Percentiles rank a stretch among this genome's conserved stretches.
These are phyloP conservation scores for Cataglyphis altisquamis DNA, from an alignment of 2,888 invertebrate genomes.

Conservation along the genomic window DNA sequence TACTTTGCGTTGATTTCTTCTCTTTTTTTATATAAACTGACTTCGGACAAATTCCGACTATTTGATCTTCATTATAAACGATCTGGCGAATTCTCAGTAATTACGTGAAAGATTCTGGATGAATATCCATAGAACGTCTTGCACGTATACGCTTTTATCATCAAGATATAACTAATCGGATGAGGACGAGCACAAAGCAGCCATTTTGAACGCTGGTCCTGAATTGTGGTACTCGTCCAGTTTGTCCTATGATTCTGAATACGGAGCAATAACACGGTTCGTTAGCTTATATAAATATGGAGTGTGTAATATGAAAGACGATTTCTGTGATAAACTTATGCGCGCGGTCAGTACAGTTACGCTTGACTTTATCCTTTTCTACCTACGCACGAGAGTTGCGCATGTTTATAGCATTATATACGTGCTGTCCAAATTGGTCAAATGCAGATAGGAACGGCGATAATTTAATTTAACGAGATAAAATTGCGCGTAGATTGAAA, in stretches of 20 bases:
- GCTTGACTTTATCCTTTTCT: conserved; percentile 26
- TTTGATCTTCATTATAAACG: neutral
- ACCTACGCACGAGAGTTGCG: too few species aligned
- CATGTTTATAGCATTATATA: conserved; percentile 5
- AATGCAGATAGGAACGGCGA: neutral
- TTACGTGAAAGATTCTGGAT: neutral
- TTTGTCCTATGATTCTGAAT: conserved; percentile 30
- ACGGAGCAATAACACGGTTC: conserved; percentile 46
- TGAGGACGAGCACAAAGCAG: conserved; percentile 36
- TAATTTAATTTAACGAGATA: conserved; percentile 26
- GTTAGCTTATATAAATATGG: conserved; percentile 52
- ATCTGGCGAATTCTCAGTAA: neutral
- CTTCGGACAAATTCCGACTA: neutral
- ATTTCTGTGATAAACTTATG: conserved; percentile 40
- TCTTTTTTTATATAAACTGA: neutral
- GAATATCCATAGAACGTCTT: conserved; percentile 28
- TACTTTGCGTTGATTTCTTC: neutral
- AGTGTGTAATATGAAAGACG: conserved; percentile 48
- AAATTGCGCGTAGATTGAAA: conserved; percentile 40
- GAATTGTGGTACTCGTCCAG: neutral
- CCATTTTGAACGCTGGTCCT: conserved; percentile 2
- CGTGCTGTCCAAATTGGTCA: neutral
- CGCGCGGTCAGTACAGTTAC: conserved; percentile 29
- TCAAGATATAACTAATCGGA: conserved; percentile 41
- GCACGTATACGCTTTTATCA: conserved; percentile 34